Evolutionary conservation across 2,113 vertebrate species (phyloP).

Genomic region (Cyanistes caeruleus): DNA sequence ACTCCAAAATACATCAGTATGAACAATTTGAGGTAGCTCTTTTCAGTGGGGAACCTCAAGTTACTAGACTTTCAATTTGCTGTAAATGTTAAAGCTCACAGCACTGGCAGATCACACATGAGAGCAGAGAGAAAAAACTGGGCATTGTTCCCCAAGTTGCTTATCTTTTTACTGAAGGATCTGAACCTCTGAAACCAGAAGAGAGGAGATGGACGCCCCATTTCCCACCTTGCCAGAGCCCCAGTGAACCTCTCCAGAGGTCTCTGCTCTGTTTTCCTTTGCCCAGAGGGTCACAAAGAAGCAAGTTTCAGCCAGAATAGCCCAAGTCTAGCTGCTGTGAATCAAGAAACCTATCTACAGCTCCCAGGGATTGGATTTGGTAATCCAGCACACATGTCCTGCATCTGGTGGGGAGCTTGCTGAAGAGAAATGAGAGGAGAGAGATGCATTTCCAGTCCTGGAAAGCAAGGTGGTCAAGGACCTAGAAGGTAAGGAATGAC

Average conservation of each 20-base stretch:
- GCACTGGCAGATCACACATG: not conserved
- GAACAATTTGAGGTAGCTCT: not conserved
- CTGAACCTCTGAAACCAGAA: not conserved
- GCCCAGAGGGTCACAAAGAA: not conserved
- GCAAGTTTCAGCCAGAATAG: not conserved
- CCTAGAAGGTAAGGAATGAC: not conserved
- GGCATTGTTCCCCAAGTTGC: not conserved
- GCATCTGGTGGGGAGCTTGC: not conserved
- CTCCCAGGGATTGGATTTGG: not conserved
- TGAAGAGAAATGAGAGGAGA: not conserved
- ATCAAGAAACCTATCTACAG: not conserved
- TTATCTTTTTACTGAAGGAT: not conserved
- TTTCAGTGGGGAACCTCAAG: not conserved
- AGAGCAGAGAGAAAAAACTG: not conserved
- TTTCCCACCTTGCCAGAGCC: not conserved
- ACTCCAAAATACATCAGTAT: not conserved
- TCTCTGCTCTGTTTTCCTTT: not conserved
- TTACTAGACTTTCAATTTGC: not conserved
- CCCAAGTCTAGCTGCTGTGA: not conserved
- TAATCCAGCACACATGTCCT: not conserved
- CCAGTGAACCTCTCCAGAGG: not conserved
- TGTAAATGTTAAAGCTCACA: not conserved
- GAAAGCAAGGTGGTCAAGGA: not conserved
- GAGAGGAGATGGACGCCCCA: not conserved
- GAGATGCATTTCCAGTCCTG: not conserved